A percentile compares a stretch with the other conserved stretches of the same genome.
Evolutionary conservation across 1,140 invertebrate genomes (phyloP).

Genomic region (Diorhabda elongata): DNA sequence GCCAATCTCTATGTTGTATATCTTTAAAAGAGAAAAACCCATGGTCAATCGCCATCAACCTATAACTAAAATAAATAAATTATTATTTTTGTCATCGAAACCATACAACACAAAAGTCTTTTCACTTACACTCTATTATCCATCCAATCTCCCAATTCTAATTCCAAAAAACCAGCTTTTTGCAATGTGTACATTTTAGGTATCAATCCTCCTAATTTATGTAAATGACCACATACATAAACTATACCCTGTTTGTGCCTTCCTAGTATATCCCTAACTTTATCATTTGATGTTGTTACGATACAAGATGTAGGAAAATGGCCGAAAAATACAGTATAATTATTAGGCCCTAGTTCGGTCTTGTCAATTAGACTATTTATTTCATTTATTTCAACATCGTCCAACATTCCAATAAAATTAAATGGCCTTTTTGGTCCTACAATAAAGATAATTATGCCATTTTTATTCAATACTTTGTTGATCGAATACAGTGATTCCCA

Average conservation of each 20-base stretch:
- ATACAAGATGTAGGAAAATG: constrained; percentile 93
- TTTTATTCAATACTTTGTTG: too few relatives aligned
- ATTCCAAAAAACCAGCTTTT: constrained; percentile 76
- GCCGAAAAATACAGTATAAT: constrained; percentile 80
- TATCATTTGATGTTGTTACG: constrained; percentile 57
- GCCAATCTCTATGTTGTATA: constrained; percentile 72
- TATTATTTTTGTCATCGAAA: neutral
- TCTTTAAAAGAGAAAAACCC: constrained; percentile 87
- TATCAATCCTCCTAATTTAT: constrained; percentile 73
- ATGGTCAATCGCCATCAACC: constrained; percentile 81
- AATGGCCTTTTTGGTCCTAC: constrained; percentile 75
- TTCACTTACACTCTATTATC: constrained; percentile 74
- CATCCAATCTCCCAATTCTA: constrained; percentile 93
- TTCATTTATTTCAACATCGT: constrained; percentile 55
- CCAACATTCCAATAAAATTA: constrained; percentile 83
- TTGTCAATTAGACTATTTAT: constrained; percentile 53
- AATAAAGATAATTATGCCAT: neutral
- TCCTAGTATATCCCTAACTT: constrained; percentile 57
- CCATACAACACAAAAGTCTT: neutral
- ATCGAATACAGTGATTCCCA: too few relatives aligned
- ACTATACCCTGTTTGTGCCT: constrained; percentile 52
- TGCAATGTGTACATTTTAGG: constrained; percentile 86
- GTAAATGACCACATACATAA: constrained; percentile 92
- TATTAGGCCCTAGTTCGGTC: constrained; percentile 48
- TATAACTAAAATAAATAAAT: constrained; percentile 56